Conservation (phyloP, 64 coral and sea anemone species). For the Montipora foliosa region DNA sequence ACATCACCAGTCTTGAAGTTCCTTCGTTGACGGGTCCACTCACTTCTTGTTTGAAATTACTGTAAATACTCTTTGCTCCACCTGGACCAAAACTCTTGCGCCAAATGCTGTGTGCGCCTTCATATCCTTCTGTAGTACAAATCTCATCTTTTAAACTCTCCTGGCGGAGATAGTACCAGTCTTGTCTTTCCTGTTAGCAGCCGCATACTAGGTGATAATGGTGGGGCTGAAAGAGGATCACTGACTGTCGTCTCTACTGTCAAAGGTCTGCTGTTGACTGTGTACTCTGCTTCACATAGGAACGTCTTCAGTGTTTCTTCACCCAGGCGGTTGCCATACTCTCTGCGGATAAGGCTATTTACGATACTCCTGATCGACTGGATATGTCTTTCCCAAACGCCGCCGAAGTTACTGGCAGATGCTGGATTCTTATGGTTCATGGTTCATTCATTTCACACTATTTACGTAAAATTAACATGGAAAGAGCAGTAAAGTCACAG, state of each 20-base stretch:
- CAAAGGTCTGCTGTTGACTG: slow-evolving; percentile 54
- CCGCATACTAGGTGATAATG: slow-evolving; percentile 32
- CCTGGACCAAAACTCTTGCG: slow-evolving; percentile 38
- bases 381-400: no score
- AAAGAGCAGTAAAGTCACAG: no score
- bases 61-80: slow-evolving; percentile 60
- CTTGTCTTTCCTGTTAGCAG: slow-evolving; percentile 33
- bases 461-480: no score
- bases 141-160: slow-evolving; percentile 7
- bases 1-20: slow-evolving; percentile 23
- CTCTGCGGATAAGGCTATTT: neutral
- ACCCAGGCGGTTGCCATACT: slow-evolving; percentile 1
- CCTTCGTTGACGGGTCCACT: neutral
- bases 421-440: neutral
- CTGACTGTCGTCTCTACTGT: slow-evolving; percentile 50
- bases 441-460: no score
- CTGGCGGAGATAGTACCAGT: slow-evolving; percentile 8
- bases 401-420: slow-evolving; percentile 37
- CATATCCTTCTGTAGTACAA: slow-evolving; percentile 28
- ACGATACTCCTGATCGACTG: slow-evolving; percentile 42
- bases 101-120: slow-evolving; percentile 49
- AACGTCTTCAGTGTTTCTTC: slow-evolving; percentile 39
- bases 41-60: slow-evolving; percentile 3
- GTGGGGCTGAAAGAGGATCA: neutral
- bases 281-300: slow-evolving; percentile 51